Percentiles rank a stretch among this genome's conserved stretches.
phyloP scores from a whole-genome alignment of 2,888 invertebrate genomes.

The Octodonta nipae region DNA sequence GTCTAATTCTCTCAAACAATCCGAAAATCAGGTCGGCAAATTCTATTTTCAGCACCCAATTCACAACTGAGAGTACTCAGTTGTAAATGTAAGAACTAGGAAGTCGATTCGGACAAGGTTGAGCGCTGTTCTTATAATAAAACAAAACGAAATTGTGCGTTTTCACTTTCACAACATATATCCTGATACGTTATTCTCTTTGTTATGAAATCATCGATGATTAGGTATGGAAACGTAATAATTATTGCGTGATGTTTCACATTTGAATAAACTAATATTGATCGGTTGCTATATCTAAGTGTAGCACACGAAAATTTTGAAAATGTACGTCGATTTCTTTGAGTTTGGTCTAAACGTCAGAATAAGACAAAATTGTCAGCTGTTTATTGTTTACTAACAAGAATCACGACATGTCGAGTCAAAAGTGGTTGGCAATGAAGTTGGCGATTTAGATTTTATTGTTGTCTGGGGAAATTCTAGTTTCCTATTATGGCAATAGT shows the following conservation, averaged over 20 bases:
- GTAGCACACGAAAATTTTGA: constrained; percentile 12
- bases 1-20: constrained; percentile 12
- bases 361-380: constrained; percentile 11
- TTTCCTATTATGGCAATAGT: constrained; percentile 7
- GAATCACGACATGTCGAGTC: not conserved
- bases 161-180: not conserved
- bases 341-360: no score
- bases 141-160: not conserved
- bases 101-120: not conserved
- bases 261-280: not conserved
- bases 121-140: constrained; percentile 7
- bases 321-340: constrained; percentile 6
- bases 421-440: no score
- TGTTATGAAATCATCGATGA: not conserved
- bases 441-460: not conserved
- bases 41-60: constrained; percentile 19
- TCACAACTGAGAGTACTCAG: constrained; percentile 12
- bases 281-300: not conserved
- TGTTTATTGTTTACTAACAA: constrained; percentile 20
- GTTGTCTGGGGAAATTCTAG: constrained; percentile 4
- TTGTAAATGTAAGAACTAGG: not conserved
- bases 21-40: constrained; percentile 17
- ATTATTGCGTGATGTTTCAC: no score
- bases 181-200: not conserved
- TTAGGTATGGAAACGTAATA: no score